A percentile compares a stretch with the other conserved stretches of the same genome.
Conservation (phyloP, 2,113 vertebrate genomes). For the Muntiacus muntjak region DNA sequence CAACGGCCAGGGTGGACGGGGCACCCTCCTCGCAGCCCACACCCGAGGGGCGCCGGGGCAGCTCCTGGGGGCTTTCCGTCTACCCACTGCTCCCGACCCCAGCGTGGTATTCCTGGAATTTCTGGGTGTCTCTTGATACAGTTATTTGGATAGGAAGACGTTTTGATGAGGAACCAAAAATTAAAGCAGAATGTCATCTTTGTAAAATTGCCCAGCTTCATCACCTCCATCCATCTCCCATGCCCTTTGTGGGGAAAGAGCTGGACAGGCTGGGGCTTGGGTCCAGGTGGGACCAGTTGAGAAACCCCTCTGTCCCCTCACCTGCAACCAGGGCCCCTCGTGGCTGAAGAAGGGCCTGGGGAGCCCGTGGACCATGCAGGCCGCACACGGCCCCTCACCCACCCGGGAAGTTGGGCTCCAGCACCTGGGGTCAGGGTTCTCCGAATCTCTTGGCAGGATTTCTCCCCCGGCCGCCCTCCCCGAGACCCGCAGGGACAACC, state of each 20-base stretch:
- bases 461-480: fast-evolving
- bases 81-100: fast-evolving
- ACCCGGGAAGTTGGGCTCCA: background rate
- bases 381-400: fast-evolving
- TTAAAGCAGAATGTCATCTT: background rate
- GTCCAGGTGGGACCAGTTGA: background rate
- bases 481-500: background rate
- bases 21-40: fast-evolving
- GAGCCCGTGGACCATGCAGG: background rate
- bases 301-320: background rate
- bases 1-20: too few species aligned
- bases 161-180: background rate
- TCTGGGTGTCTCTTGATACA: background rate
- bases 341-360: background rate
- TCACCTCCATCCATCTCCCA: background rate
- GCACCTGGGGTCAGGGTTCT: background rate
- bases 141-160: background rate
- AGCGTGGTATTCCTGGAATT: fast-evolving
- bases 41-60: fast-evolving
- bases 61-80: background rate
- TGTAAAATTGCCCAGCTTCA: background rate
- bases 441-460: background rate
- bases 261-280: background rate
- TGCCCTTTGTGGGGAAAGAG: background rate
- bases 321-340: fast-evolving